These are phyloP conservation scores for Trematomus bernacchii DNA, from an alignment of 2,797 vertebrate genomes.

Conservation along the genomic window DNA sequence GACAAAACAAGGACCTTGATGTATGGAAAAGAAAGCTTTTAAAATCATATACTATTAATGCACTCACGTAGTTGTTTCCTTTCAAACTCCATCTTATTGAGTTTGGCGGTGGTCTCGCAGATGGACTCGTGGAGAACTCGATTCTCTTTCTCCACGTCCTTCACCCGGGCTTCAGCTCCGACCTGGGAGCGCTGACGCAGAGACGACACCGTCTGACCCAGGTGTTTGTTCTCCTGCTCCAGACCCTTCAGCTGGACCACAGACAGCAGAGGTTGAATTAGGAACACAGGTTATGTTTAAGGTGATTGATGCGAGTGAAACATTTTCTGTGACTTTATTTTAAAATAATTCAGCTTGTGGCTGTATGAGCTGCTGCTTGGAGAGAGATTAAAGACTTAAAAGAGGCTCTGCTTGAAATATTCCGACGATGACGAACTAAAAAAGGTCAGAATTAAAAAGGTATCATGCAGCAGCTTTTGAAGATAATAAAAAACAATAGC, in stretches of 20 bases:
- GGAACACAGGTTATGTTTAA: accelerated
- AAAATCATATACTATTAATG: not conserved
- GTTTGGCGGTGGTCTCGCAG: constrained; percentile 93
- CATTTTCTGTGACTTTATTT: not conserved
- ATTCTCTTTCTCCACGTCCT: constrained; percentile 98
- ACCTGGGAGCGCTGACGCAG: constrained; percentile 95
- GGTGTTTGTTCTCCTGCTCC: constrained; percentile 96
- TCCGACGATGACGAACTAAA: not conserved
- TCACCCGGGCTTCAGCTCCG: constrained; percentile 94
- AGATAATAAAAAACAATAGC: not conserved
- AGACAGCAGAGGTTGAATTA: constrained; percentile 5
- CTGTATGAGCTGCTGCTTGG: not conserved
- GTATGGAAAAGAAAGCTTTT: not conserved
- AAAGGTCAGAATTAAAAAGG: not conserved
- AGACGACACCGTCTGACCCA: constrained; percentile 92
- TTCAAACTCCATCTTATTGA: constrained; percentile 96
- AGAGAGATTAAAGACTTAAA: not conserved
- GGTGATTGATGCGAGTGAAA: not conserved
- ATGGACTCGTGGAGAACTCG: constrained; percentile 96
- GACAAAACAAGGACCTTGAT: not conserved
- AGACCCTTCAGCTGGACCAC: constrained; percentile 90
- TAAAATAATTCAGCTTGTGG: not conserved
- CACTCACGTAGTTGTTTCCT: constrained; percentile 90
- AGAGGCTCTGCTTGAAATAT: constrained; percentile 5
- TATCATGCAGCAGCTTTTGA: not conserved